Evolutionary conservation across 2,888 invertebrate species (phyloP), one percentile per base, ranked within the genome.

Genomic region (Papilio protenor): DNA sequence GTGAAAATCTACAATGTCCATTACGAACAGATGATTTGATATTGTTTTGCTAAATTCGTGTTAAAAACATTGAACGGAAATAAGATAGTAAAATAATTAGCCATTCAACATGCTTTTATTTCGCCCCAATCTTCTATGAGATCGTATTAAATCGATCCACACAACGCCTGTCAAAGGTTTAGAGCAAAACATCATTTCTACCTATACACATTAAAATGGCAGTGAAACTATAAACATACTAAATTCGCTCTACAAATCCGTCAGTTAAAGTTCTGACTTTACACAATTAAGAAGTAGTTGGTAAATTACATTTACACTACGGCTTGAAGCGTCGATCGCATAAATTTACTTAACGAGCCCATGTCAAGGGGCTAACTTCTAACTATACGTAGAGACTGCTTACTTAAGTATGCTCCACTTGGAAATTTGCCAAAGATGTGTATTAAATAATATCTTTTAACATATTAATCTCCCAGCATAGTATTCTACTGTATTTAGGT

Each of bases 281-380:
- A 52, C 27, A 18, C 49, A 71, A 18, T 52, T 52, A 27, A 71
- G 71, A 52, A 18, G 49, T 71, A 71, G 52, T 71, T 71, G 23
- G 52, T 52, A 71, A 71, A 71, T 71, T 52, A 71, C 71, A 71
- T 52, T 71, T 71, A 52, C 71, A 71, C 71, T 59, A 59, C 57
- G 18, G 59, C 73, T 59, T 59, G 27, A 40, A 40, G 12, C 57
- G 59, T 73, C 73, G 59, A 45, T 73, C 73, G 45, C 73, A 73
- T 73, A 73, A 73, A 57, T 73, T 73, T 45, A 73, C n/a, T 45
- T 73, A 73, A 59, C 57, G 73, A 73, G 73, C 59, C 40, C 45
- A 40, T 49, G 70, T 71, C 70, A 49, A 49, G 49, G 21, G 70
- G 21, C 70, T 49, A 21, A 71, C 70, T 66, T 40, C 66, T 66